Conservation (phyloP, 2,888 invertebrate genomes). For the Nomada ruficornis region DNA sequence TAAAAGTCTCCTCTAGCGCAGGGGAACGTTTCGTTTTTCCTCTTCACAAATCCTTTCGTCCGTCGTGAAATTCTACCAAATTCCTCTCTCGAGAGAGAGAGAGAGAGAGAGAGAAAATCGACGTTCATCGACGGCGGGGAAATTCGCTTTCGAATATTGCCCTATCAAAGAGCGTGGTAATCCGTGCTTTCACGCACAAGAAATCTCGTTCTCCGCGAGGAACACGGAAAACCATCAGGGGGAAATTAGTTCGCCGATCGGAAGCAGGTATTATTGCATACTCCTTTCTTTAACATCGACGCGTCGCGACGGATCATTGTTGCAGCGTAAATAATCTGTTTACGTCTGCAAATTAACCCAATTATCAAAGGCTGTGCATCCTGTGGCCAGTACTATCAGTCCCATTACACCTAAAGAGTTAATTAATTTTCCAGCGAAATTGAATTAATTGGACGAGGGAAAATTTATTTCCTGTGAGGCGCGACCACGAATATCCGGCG, state of each 20-base stretch:
- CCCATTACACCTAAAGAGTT: conserved; percentile 64
- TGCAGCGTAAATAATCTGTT: too few species aligned
- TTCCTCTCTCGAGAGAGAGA: not conserved
- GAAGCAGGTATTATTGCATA: too few species aligned
- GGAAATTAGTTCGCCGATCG: not conserved
- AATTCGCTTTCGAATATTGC: conserved; percentile 4
- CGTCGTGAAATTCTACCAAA: not conserved
- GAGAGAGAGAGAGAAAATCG: not conserved
- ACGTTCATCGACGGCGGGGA: conserved; percentile 8
- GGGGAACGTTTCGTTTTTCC: not conserved
- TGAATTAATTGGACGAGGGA: conserved; percentile 62
- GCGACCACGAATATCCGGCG: conserved; percentile 16
- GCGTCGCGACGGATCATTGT: too few species aligned
- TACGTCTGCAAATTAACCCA: conserved; percentile 46
- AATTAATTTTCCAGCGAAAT: conserved; percentile 70
- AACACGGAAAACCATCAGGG: too few species aligned
- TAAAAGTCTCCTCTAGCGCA: not conserved
- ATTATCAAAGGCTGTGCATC: conserved; percentile 37
- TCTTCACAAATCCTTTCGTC: not conserved
- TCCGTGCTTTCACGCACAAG: conserved; percentile 1
- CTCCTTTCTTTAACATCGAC: not conserved
- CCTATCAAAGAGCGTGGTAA: conserved; percentile 1
- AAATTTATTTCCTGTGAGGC: conserved; percentile 61
- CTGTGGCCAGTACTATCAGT: conserved; percentile 24
- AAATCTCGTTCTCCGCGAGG: not conserved